Evolutionary conservation across 2,113 vertebrate genomes (phyloP).

Genomic region (Philantomba maxwellii): DNA sequence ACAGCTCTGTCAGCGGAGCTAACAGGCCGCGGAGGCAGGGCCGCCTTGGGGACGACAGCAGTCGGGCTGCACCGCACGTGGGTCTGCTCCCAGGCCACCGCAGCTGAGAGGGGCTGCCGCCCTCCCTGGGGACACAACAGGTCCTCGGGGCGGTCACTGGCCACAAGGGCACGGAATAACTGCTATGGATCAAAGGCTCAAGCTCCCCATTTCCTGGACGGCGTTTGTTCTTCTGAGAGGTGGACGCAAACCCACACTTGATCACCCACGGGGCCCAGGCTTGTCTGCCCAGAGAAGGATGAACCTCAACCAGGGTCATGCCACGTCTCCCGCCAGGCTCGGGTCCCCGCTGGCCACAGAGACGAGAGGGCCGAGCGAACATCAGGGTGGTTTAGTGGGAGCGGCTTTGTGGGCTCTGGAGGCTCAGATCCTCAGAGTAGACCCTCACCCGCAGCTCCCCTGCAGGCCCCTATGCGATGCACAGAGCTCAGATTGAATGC

Average conservation of each 20-base stretch:
- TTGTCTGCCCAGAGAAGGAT: not conserved
- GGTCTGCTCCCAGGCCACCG: not conserved
- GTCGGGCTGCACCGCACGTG: rapidly evolving
- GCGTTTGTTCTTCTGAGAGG: rapidly evolving
- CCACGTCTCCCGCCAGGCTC: rapidly evolving
- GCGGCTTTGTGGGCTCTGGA: rapidly evolving
- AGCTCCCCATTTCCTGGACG: rapidly evolving
- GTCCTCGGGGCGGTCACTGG: rapidly evolving
- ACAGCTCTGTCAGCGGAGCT: slow-evolving; percentile 77
- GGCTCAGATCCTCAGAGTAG: rapidly evolving
- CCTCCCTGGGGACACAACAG: not conserved
- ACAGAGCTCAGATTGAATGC: not conserved
- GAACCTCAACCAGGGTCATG: rapidly evolving
- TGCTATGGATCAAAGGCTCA: rapidly evolving
- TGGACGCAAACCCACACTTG: rapidly evolving
- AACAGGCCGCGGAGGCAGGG: slow-evolving; percentile 10
- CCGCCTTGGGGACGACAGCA: not conserved
- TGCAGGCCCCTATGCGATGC: rapidly evolving
- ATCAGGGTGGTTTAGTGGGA: not conserved
- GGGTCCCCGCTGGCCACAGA: rapidly evolving
- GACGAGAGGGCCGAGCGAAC: rapidly evolving
- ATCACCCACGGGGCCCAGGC: rapidly evolving
- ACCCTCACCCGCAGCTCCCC: rapidly evolving
- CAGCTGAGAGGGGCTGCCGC: not conserved
- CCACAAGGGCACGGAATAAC: rapidly evolving